Conservation (phyloP, 2,888 invertebrate genomes). For the Epistrophe grossulariae region DNA sequence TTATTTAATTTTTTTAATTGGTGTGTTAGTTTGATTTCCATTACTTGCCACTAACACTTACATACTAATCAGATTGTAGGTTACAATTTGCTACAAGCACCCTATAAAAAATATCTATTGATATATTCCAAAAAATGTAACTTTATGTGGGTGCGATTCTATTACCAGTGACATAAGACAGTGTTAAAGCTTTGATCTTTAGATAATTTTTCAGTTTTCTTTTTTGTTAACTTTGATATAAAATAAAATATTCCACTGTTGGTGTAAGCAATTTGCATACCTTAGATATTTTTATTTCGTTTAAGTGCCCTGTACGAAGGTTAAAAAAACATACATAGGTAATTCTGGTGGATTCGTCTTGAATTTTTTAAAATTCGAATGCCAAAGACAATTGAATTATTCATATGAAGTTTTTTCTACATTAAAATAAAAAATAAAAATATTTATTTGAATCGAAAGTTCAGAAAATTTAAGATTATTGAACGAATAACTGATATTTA, state of each 20-base stretch:
- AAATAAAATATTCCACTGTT: slow-evolving; percentile 23
- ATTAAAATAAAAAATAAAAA: too few species aligned
- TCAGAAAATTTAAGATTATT: too few species aligned
- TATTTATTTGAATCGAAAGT: too few species aligned
- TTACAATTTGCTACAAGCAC: too few species aligned
- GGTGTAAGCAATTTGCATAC: slow-evolving; percentile 12
- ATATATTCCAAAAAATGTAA: not conserved
- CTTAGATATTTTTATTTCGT: not conserved
- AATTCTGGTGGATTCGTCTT: not conserved
- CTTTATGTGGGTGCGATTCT: not conserved
- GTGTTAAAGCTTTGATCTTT: not conserved
- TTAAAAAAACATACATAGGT: not conserved
- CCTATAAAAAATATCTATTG: too few species aligned
- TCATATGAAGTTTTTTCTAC: too few species aligned
- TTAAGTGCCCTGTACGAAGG: not conserved
- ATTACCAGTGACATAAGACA: not conserved
- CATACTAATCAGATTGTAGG: not conserved
- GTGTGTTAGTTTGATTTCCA: too few species aligned
- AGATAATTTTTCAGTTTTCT: not conserved
- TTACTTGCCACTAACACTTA: not conserved
- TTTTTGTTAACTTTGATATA: not conserved
- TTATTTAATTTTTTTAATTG: too few species aligned
- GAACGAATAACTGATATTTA: too few species aligned
- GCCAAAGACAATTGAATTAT: too few species aligned
- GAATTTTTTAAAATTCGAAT: not conserved